Percentiles rank a stretch among this genome's conserved stretches.
phyloP scores from a whole-genome alignment of 2,797 vertebrate species.

The Typhlichthys eigenmanni region DNA sequence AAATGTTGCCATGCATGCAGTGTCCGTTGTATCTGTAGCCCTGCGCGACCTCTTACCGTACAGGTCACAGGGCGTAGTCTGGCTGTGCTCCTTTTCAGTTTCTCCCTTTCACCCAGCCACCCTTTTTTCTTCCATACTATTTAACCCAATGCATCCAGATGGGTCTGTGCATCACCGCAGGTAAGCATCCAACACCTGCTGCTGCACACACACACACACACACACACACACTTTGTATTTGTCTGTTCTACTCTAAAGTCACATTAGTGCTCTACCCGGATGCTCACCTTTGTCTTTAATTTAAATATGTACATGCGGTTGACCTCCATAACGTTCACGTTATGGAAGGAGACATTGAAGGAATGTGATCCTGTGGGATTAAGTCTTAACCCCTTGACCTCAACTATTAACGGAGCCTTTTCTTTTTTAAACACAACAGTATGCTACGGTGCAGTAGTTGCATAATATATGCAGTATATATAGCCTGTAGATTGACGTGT shows the following conservation, averaged over 20 bases:
- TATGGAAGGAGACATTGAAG: too few relatives aligned
- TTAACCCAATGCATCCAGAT: constrained; percentile 56
- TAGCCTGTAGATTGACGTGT: too few relatives aligned
- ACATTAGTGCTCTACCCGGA: background rate
- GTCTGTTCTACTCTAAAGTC: background rate
- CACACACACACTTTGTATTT: background rate
- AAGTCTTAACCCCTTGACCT: too few relatives aligned
- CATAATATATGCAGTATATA: too few relatives aligned
- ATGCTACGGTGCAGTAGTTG: background rate
- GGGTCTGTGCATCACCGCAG: constrained; percentile 53
- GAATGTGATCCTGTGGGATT: too few relatives aligned
- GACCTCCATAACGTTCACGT: too few relatives aligned
- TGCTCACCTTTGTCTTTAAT: background rate
- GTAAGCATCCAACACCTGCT: constrained; percentile 45
- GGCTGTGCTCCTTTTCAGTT: background rate
- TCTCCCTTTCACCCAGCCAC: background rate
- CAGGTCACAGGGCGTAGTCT: background rate
- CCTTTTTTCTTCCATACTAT: constrained; percentile 48
- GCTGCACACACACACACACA: background rate
- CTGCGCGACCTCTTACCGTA: constrained; percentile 2
- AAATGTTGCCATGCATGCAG: constrained; percentile 26
- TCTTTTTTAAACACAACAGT: too few relatives aligned
- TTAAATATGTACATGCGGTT: too few relatives aligned
- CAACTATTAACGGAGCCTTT: too few relatives aligned
- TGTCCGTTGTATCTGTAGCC: background rate